Conservation (phyloP, 2,888 invertebrate genomes). For the Pachydiplax longipennis region DNA sequence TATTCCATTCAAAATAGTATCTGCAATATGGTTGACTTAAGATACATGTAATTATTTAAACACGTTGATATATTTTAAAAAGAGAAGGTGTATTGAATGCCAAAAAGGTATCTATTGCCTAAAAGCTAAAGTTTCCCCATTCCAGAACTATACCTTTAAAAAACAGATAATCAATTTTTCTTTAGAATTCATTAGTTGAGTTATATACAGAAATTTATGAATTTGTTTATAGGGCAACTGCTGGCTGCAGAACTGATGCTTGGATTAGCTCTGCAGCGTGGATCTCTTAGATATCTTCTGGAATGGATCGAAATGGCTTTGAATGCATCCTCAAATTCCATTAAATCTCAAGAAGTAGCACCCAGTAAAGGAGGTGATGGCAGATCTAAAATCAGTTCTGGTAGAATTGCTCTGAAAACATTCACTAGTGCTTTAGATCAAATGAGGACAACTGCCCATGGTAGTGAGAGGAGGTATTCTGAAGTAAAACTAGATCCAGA, state of each 20-base stretch:
- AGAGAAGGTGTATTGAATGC: no score
- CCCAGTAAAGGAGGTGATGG: not conserved
- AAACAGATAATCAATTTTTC: not conserved
- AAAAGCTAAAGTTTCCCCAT: no score
- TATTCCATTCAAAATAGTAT: no score
- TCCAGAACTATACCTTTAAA: no score
- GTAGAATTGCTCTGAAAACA: slow-evolving; percentile 47
- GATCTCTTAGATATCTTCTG: slow-evolving; percentile 66
- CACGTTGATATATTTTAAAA: no score
- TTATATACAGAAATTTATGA: not conserved
- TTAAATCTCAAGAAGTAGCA: not conserved
- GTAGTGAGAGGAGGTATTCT: slow-evolving; percentile 17
- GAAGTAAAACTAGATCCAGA: slow-evolving; percentile 50
- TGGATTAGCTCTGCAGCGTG: slow-evolving; percentile 67
- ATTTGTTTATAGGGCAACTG: not conserved
- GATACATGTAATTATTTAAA: no score
- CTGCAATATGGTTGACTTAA: no score
- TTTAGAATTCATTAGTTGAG: not conserved
- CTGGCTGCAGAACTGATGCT: slow-evolving; percentile 64
- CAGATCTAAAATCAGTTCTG: not conserved
- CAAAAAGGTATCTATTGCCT: no score
- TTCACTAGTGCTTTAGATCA: slow-evolving; percentile 49
- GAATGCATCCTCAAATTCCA: slow-evolving; percentile 49
- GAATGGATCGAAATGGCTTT: slow-evolving; percentile 71
- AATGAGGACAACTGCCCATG: slow-evolving; percentile 49